Evolutionary conservation across 2,113 vertebrate genomes (phyloP).

Genomic region (Myotis lucifugus): DNA sequence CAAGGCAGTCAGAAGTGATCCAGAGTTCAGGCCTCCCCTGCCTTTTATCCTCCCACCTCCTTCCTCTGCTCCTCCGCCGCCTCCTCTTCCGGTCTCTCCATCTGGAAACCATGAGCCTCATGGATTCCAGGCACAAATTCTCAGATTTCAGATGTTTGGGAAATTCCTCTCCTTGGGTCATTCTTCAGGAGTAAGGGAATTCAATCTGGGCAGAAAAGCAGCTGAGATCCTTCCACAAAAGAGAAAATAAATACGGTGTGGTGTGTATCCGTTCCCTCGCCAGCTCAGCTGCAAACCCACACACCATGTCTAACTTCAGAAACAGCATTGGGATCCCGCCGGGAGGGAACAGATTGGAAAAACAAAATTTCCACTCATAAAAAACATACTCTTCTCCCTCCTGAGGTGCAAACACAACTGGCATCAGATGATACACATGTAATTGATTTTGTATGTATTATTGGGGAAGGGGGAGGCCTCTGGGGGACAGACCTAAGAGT

Average conservation of each 20-base stretch:
- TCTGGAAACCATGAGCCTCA: constrained; percentile 71
- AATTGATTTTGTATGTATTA: constrained; percentile 13
- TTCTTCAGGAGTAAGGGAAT: constrained; percentile 60
- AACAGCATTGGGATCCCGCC: constrained; percentile 36
- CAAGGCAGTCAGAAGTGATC: constrained; percentile 24
- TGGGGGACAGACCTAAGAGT: neutral
- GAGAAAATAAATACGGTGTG: constrained; percentile 76
- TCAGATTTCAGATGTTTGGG: constrained; percentile 70
- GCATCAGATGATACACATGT: constrained; percentile 17
- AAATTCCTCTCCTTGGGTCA: constrained; percentile 68
- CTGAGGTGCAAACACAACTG: constrained; percentile 50
- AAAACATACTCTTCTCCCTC: constrained; percentile 30
- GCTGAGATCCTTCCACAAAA: constrained; percentile 73
- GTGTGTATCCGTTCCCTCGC: neutral
- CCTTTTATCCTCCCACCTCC: neutral
- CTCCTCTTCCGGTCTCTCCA: constrained; percentile 43
- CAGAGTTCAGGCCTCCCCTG: constrained; percentile 50
- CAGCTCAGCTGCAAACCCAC: constrained; percentile 70
- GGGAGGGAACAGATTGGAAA: constrained; percentile 61
- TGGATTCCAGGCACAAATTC: constrained; percentile 52
- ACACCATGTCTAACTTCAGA: constrained; percentile 63
- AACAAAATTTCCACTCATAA: constrained; percentile 33
- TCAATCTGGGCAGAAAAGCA: constrained; percentile 62
- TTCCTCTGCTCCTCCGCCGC: neutral
- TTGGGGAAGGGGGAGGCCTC: neutral